phyloP scores from a whole-genome alignment of 2,113 vertebrate species.

The Callopanchax toddi region DNA sequence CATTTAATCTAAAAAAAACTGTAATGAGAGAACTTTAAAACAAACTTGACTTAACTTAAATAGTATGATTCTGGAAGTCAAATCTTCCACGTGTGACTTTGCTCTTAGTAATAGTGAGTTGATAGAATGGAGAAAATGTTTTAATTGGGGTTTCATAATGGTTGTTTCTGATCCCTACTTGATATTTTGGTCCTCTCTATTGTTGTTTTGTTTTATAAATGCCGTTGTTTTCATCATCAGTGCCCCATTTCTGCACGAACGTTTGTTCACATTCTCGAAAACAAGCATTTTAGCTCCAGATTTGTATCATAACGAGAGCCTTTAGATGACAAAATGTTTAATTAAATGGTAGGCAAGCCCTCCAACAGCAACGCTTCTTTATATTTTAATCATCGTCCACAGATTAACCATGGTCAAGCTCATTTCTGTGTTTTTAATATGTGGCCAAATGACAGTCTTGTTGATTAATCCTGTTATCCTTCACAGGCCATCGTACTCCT shows the following conservation, averaged over 20 bases:
- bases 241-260: conserved; percentile 33
- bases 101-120: too few species aligned
- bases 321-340: background rate
- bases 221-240: conserved; percentile 49
- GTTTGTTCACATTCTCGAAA: too few species aligned
- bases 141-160: too few species aligned
- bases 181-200: too few species aligned
- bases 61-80: too few species aligned
- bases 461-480: conserved; percentile 15
- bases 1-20: too few species aligned
- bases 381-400: conserved; percentile 10
- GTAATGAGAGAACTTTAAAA: too few species aligned
- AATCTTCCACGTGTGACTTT: too few species aligned
- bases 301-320: background rate
- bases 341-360: background rate
- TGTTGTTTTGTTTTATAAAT: conserved; percentile 19
- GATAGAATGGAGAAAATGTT: too few species aligned
- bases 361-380: background rate
- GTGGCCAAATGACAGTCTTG: conserved; percentile 5
- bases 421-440: conserved; percentile 2
- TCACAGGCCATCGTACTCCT: conserved; percentile 13
- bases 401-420: conserved; percentile 12
- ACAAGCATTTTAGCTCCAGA: background rate
- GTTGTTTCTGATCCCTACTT: too few species aligned
- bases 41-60: too few species aligned